Conservation (phyloP, 2,888 invertebrate genomes). For the Petrolisthes cinctipes region DNA sequence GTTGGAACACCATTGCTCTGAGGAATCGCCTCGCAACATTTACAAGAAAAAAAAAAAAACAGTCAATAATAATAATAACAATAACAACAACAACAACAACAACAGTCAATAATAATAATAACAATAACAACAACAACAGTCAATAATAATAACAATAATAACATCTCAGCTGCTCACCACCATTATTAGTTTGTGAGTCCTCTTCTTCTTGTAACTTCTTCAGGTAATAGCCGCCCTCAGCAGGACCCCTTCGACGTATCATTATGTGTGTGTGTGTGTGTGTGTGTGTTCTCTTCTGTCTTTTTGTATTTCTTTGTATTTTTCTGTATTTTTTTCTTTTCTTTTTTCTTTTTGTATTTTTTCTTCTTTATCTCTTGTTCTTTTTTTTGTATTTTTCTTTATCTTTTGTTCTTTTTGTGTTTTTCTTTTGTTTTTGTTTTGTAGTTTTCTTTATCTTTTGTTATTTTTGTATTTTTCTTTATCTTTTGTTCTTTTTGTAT, state of each 20-base stretch:
- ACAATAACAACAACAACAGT: no score
- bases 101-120: neutral
- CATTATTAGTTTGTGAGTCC: constrained; percentile 46
- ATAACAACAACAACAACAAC: neutral
- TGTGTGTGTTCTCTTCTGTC: no score
- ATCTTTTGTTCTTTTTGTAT: neutral
- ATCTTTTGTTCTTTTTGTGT: neutral
- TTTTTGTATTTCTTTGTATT: neutral
- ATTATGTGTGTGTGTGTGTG: constrained; percentile 6
- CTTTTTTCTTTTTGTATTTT: neutral
- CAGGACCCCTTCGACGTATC: constrained; percentile 48
- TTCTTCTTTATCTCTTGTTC: neutral
- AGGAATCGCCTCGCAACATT: no score
- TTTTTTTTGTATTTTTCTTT: neutral
- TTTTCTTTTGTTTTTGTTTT: neutral
- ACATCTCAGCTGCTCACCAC: constrained; percentile 37
- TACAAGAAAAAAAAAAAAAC: no score
- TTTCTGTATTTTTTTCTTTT: no score
- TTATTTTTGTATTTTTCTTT: neutral
- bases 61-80: neutral
- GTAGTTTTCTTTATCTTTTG: neutral
- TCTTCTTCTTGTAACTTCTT: constrained; percentile 55
- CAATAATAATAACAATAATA: no score
- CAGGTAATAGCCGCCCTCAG: constrained; percentile 54
- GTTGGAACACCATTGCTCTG: no score